Conservation (phyloP, 1,140 invertebrate genomes). For the Camponotus pennsylvanicus region DNA sequence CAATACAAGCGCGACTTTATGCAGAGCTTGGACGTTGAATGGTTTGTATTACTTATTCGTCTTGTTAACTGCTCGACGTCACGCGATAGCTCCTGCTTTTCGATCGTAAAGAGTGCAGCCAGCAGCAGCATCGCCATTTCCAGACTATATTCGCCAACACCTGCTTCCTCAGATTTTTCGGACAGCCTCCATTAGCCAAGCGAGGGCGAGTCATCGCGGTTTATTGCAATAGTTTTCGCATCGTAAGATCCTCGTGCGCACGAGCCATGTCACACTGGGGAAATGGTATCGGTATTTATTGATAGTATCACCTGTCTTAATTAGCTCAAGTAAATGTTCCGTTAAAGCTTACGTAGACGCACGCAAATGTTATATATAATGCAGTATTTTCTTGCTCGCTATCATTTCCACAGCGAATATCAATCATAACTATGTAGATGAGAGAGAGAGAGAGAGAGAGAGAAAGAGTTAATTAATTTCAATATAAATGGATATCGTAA, state of each 20-base stretch:
- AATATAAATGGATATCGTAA: background rate
- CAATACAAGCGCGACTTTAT: slow-evolving; percentile 40
- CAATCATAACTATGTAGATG: slow-evolving; percentile 28
- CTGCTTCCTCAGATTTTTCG: slow-evolving; percentile 62
- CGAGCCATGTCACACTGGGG: slow-evolving; percentile 1
- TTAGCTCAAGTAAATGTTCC: slow-evolving; percentile 37
- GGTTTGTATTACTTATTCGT: slow-evolving; percentile 56
- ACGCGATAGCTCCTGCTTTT: slow-evolving; percentile 64
- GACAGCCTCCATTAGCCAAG: slow-evolving; percentile 52
- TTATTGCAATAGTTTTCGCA: slow-evolving; percentile 62
- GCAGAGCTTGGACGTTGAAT: slow-evolving; percentile 32
- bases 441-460: background rate
- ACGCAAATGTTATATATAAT: background rate
- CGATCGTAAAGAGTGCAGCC: slow-evolving; percentile 56
- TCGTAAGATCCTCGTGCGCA: slow-evolving; percentile 33
- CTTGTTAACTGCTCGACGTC: slow-evolving; percentile 56
- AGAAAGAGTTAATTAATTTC: slow-evolving; percentile 22
- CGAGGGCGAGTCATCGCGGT: slow-evolving; percentile 60
- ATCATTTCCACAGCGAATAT: slow-evolving; percentile 12
- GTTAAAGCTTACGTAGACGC: slow-evolving; percentile 29
- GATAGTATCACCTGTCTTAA: slow-evolving; percentile 57
- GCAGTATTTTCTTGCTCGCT: slow-evolving; percentile 6
- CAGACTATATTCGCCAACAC: slow-evolving; percentile 50
- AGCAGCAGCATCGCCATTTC: slow-evolving; percentile 39
- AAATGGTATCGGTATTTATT: slow-evolving; percentile 39